A percentile compares a stretch with the other conserved stretches of the same genome.
Conservation (phyloP, 2,797 vertebrate genomes). For the Alauda arvensis region DNA sequence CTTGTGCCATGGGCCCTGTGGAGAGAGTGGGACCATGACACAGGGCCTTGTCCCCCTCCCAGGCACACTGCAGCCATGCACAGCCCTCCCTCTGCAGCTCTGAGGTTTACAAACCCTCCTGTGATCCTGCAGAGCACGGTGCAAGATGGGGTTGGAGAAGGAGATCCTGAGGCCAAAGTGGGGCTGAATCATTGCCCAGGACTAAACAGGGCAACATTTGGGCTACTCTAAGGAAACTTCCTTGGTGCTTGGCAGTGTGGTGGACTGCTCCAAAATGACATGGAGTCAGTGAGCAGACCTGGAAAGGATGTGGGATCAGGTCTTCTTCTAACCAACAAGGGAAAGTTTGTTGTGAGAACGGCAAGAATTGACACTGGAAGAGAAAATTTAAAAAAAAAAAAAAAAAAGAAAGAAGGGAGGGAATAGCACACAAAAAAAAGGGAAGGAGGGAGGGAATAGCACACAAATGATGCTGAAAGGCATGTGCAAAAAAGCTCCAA, state of each 20-base stretch:
- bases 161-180: background rate
- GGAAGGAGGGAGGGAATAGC: background rate
- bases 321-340: background rate
- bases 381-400: background rate
- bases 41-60: background rate
- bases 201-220: background rate
- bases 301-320: background rate
- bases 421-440: background rate
- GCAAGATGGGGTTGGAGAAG: background rate
- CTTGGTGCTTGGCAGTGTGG: background rate
- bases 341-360: background rate
- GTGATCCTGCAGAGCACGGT: background rate
- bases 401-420: background rate
- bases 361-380: background rate
- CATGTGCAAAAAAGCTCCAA: background rate
- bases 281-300: background rate
- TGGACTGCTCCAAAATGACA: background rate
- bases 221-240: background rate
- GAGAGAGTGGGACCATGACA: background rate
- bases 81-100: background rate
- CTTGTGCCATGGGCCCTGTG: background rate
- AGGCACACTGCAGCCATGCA: background rate
- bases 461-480: background rate
- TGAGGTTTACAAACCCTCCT: background rate
- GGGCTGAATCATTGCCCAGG: background rate